Base-by-base conservation (phyloP, 1,140 invertebrate genomes). In the Yoshiicerus persimilis region DNA sequence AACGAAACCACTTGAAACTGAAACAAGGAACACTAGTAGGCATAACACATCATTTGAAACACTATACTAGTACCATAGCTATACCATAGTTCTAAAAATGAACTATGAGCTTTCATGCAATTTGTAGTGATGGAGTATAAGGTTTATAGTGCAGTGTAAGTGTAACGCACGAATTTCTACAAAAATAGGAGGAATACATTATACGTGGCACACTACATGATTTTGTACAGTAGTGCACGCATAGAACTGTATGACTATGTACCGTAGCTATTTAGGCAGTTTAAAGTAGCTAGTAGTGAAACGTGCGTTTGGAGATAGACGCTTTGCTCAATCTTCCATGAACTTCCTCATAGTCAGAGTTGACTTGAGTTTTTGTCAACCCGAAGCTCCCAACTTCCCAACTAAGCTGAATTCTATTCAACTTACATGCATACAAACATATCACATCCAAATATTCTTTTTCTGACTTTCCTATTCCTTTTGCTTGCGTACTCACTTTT, bases 331-430 rank as follows among this genome's bases (percentile, higher is more conserved):
- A 80, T 80, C 75, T 80, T 34, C 75, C 75, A 80, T 80, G 75
- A 80, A 80, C 75, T 80, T 80, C 75, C 75, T 80, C 75, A 36
- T 80, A 80, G 75, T 23, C 34, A n/a, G 75, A 34, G 20, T 80
- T 34, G 66, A 80, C 75, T 36, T 36, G 20, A 80, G 75, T 80
- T 80, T 80, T 80, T 80, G 75, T 80, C 75, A 80, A 80, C 75
- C 38, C 70, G 9, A 25, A 36, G n/a, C n/a, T n/a, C n/a, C n/a
- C 34, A 34, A 36, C 23, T n/a, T 30, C 64, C 64, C 27, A 36
- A 36, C 32, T 16, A 80, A 38, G 75, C 30, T 36, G 4, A 70
- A 30, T 30, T 27, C 64, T 38, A 80, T 80, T 80, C 75, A 36
- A 80, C 30, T 80, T 16, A 70, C 30, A 16, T 36, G 16, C 13